Evolutionary conservation across 2,113 vertebrate species (phyloP).

Genomic region (Scomber colias): DNA sequence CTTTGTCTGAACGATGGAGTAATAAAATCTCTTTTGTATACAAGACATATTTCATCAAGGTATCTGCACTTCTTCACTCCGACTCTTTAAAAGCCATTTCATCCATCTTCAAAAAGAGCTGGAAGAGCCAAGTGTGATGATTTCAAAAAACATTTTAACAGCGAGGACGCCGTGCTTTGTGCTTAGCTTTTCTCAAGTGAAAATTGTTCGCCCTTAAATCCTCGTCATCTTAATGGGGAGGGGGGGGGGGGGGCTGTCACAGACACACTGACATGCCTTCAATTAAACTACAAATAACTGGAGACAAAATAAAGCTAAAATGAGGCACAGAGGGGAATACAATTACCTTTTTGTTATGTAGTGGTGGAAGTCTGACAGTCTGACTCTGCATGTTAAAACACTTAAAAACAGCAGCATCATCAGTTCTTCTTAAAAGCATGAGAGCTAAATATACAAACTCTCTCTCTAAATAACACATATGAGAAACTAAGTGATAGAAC

Average conservation of each 20-base stretch:
- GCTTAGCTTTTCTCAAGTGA: constrained; percentile 36
- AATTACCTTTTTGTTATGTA: constrained; percentile 28
- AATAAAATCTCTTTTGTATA: constrained; percentile 82
- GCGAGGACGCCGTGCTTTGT: constrained; percentile 58
- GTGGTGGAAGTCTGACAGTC: constrained; percentile 26
- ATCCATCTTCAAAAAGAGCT: constrained; percentile 83
- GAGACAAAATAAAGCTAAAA: not conserved
- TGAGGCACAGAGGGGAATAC: not conserved
- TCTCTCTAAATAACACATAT: not conserved
- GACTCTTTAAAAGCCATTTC: constrained; percentile 85
- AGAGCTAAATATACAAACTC: too few species aligned
- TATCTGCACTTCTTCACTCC: constrained; percentile 80
- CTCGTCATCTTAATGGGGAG: not conserved
- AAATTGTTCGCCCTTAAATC: constrained; percentile 34
- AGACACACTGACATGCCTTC: constrained; percentile 29
- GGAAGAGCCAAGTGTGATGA: constrained; percentile 81
- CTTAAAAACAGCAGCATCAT: constrained; percentile 24
- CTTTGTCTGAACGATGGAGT: constrained; percentile 73
- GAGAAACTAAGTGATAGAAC: not conserved
- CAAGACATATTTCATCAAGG: constrained; percentile 76
- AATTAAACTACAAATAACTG: constrained; percentile 30
- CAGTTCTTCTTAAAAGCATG: constrained; percentile 4
- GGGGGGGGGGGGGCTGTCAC: not conserved
- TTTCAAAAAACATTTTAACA: constrained; percentile 71
- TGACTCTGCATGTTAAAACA: constrained; percentile 31